Conservation (phyloP, 2,113 vertebrate species). For the Percina caprodes region DNA sequence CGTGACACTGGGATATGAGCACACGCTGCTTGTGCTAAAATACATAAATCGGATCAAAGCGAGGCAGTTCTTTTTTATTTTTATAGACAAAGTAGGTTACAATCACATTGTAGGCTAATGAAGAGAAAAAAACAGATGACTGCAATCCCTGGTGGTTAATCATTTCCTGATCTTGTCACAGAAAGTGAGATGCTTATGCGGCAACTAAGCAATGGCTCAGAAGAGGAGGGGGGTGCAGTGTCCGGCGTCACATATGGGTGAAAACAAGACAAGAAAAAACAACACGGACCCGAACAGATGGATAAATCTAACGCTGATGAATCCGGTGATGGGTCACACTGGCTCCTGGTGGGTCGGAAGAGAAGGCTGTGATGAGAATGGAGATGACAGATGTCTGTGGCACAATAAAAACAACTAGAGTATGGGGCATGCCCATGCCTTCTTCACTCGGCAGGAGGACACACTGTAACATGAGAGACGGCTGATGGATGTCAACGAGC, state of each 20-base stretch:
- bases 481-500: constrained; percentile 58
- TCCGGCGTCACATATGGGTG: constrained; percentile 34
- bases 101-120: constrained; percentile 35
- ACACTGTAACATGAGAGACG: constrained; percentile 60
- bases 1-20: constrained; percentile 34
- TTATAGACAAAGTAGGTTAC: constrained; percentile 60
- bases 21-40: constrained; percentile 8
- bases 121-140: constrained; percentile 44
- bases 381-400: constrained; percentile 65
- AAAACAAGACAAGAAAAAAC: constrained; percentile 44
- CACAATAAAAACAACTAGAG: constrained; percentile 34
- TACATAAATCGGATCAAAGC: constrained; percentile 8
- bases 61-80: neutral
- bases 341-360: constrained; percentile 23
- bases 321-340: constrained; percentile 15
- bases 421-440: constrained; percentile 44
- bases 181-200: constrained; percentile 44
- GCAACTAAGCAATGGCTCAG: constrained; percentile 24
- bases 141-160: constrained; percentile 37
- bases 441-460: constrained; percentile 44
- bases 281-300: constrained; percentile 30
- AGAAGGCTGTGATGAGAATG: constrained; percentile 60
- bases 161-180: constrained; percentile 28
- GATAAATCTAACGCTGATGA: constrained; percentile 18
- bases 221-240: constrained; percentile 16